Conservation (phyloP, 2,113 vertebrate genomes). For the Cyrtonyx montezumae region DNA sequence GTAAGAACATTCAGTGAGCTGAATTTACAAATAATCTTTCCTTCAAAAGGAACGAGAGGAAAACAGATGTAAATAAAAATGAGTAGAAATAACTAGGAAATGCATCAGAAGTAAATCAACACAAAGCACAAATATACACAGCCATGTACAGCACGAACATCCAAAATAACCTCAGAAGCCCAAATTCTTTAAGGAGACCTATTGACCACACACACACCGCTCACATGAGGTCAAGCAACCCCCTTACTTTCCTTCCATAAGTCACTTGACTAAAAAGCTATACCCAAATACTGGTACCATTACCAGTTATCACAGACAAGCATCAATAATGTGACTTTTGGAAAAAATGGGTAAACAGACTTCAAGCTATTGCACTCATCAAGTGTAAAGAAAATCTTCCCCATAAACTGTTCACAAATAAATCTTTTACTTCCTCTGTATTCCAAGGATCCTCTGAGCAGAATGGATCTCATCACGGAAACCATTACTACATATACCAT, state of each 20-base stretch:
- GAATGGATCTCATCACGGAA: neutral
- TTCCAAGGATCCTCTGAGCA: neutral
- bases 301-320: neutral
- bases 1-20: conserved; percentile 1
- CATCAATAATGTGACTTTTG: neutral
- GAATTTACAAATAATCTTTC: conserved; percentile 30
- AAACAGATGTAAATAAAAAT: neutral
- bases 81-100: neutral
- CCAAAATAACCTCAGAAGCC: rapidly evolving
- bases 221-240: neutral
- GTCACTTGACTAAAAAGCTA: neutral
- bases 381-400: neutral
- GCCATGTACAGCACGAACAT: rapidly evolving
- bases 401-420: neutral
- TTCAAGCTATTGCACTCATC: neutral
- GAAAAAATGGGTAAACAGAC: neutral
- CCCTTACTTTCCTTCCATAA: neutral
- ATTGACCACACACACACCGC: neutral
- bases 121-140: neutral
- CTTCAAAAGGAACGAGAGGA: neutral
- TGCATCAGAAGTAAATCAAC: neutral
- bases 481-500: neutral
- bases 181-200: neutral
- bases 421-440: neutral
- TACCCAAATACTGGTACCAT: neutral